Evolutionary conservation across 1,140 invertebrate species (phyloP).

Genomic region (Ooceraea biroi): DNA sequence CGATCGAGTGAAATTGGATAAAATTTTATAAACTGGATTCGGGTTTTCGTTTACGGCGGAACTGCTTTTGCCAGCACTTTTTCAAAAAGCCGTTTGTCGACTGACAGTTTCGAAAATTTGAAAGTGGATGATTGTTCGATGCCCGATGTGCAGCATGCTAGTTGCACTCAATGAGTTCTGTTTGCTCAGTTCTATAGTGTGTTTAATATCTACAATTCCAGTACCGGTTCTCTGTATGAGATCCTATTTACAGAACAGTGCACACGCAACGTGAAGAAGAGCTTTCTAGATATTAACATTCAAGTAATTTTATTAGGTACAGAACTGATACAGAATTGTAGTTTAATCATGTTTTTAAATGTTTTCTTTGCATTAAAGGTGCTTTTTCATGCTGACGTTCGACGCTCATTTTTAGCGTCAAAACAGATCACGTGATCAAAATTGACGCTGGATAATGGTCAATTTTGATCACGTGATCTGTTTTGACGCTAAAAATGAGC

Average conservation of each 20-base stretch:
- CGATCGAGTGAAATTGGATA: conserved; percentile 24
- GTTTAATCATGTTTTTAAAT: conserved; percentile 28
- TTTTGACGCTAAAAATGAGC: too few species aligned
- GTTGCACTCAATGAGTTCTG: neutral
- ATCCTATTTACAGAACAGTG: neutral
- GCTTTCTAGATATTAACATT: neutral
- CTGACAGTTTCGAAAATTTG: conserved; percentile 22
- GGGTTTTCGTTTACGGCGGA: neutral
- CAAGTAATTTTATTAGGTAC: neutral
- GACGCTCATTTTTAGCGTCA: too few species aligned
- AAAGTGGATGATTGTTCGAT: conserved; percentile 13
- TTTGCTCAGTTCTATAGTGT: neutral
- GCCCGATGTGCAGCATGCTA: neutral
- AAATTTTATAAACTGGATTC: conserved; percentile 35
- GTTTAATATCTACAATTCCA: neutral
- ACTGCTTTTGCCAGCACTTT: conserved; percentile 29
- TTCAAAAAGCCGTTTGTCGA: conserved; percentile 16
- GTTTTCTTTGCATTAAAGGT: neutral
- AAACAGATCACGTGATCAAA: too few species aligned
- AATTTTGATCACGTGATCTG: too few species aligned
- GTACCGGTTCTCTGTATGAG: neutral
- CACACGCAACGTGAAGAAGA: neutral
- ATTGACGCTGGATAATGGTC: too few species aligned
- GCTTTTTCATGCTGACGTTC: too few species aligned
- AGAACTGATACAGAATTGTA: neutral